Evolutionary conservation across 2,888 invertebrate species (phyloP).

Genomic region (Poecilus cupreus): DNA sequence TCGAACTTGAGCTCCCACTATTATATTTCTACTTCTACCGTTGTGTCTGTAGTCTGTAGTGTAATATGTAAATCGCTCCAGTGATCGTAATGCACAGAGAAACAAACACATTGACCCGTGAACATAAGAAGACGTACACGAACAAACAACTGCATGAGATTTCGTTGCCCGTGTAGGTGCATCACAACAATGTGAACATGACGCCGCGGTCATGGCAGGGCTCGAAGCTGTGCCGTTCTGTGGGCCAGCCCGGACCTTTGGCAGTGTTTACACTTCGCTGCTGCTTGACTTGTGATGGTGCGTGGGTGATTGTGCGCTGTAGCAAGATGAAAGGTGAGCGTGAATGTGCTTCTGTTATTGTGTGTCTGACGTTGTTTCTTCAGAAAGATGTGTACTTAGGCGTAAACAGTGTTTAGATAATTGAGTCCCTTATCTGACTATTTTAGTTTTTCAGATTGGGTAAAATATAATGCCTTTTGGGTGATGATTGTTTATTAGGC

Average conservation of each 20-base stretch:
- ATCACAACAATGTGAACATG: neutral
- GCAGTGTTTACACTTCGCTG: constrained; percentile 25
- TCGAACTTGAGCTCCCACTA: no score
- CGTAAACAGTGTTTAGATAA: no score
- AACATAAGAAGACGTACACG: neutral
- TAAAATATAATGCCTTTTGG: no score
- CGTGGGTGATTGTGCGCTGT: neutral
- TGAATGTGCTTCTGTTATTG: neutral
- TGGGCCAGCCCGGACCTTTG: neutral
- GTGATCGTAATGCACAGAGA: neutral
- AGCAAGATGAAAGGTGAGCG: neutral
- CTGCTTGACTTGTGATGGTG: neutral
- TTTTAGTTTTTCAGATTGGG: no score
- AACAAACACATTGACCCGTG: neutral
- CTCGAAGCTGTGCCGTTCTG: neutral
- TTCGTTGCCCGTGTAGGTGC: no score
- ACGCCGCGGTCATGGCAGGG: neutral
- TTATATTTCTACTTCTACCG: no score
- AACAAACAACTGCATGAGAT: neutral
- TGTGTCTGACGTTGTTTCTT: no score
- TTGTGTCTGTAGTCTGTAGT: no score
- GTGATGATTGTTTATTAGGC: no score
- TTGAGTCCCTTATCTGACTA: no score
- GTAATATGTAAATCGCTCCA: no score
- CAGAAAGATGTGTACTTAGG: no score